Percentiles rank a stretch among this genome's conserved stretches.
phyloP scores from a whole-genome alignment of 2,113 vertebrate species.

The Oncorhynchus mykiss region DNA sequence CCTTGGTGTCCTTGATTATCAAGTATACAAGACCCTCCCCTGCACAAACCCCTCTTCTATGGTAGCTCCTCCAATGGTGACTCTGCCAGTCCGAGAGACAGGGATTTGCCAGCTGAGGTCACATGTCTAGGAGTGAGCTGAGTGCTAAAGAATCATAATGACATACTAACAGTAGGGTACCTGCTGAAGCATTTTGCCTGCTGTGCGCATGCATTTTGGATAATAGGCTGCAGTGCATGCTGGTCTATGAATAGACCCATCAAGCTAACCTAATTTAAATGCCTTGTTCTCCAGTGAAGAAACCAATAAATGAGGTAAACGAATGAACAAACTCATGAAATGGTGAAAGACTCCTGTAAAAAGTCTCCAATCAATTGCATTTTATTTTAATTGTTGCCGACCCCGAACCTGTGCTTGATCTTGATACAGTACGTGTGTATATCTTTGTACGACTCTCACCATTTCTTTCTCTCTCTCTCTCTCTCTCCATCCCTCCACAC shows the following conservation, averaged over 20 bases:
- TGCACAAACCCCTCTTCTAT: neutral
- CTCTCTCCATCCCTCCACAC: neutral
- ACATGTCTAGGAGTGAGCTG: neutral
- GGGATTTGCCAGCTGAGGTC: too few species aligned
- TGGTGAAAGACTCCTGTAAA: neutral
- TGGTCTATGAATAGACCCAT: conserved; percentile 17
- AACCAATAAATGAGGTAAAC: neutral
- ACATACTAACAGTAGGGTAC: neutral
- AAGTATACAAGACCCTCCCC: neutral
- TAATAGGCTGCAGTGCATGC: conserved; percentile 47
- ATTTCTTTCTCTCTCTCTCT: neutral
- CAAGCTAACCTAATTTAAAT: neutral
- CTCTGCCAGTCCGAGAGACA: neutral
- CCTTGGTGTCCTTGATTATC: neutral
- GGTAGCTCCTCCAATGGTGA: neutral
- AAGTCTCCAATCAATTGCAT: neutral
- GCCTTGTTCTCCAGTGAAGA: neutral
- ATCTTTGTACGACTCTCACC: conserved; percentile 2
- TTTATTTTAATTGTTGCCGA: neutral
- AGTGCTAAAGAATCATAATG: neutral
- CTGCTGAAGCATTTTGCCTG: conserved; percentile 6
- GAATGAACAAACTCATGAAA: neutral
- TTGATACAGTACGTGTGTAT: neutral
- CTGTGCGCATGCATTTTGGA: conserved; percentile 39
- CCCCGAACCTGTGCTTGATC: neutral